Percentiles rank a stretch among this genome's conserved stretches.
Conservation (phyloP, 2,888 invertebrate species). For the Lepidonotus clava region DNA sequence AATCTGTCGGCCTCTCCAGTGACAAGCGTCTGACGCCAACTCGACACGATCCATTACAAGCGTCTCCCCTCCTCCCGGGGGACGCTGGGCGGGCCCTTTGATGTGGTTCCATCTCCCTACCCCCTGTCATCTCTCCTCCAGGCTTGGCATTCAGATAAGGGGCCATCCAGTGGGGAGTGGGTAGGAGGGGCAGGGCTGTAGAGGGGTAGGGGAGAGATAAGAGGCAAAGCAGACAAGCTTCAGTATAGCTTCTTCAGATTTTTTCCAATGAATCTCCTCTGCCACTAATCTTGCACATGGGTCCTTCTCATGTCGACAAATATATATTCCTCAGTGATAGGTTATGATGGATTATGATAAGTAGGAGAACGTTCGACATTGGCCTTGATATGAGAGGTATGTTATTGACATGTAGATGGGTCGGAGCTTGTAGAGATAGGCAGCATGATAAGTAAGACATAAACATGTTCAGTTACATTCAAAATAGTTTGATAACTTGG, state of each 20-base stretch:
- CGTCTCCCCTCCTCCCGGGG: background rate
- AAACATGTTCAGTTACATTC: too few relatives aligned
- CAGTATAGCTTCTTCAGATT: background rate
- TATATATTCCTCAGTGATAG: too few relatives aligned
- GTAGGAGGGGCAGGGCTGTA: background rate
- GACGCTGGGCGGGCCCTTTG: background rate
- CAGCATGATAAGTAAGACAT: too few relatives aligned
- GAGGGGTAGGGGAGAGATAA: background rate
- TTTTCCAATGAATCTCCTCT: background rate
- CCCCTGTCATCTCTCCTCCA: background rate
- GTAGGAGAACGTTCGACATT: too few relatives aligned
- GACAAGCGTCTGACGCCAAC: background rate
- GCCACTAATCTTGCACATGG: background rate
- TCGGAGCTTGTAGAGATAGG: too few relatives aligned
- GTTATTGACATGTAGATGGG: too few relatives aligned
- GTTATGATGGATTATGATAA: too few relatives aligned
- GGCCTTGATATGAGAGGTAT: too few relatives aligned
- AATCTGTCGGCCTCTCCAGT: background rate
- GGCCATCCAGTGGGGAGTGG: background rate
- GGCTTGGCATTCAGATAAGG: background rate
- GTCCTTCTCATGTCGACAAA: too few relatives aligned
- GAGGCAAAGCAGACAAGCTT: too few relatives aligned
- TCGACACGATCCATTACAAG: constrained; percentile 6
- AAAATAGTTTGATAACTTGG: too few relatives aligned
- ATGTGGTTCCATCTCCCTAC: background rate